phyloP scores from a whole-genome alignment of 2,113 vertebrate species.

The Clarias gariepinus region DNA sequence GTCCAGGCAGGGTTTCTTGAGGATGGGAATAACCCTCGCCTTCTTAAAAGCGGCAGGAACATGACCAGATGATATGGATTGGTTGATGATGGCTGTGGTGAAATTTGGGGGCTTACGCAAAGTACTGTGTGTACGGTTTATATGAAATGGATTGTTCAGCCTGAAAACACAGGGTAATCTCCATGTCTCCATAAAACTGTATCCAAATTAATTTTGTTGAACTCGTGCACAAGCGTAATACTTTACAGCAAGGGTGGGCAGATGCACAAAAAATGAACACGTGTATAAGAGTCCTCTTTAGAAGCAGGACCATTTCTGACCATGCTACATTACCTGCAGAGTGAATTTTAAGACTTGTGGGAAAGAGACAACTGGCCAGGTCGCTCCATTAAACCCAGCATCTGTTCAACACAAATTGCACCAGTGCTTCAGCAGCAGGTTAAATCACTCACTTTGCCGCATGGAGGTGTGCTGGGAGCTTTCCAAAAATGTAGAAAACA shows the following conservation, averaged over 20 bases:
- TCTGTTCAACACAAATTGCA: slow-evolving; percentile 17
- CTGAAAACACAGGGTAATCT: not conserved
- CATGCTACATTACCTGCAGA: slow-evolving; percentile 22
- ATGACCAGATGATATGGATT: no score
- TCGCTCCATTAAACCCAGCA: slow-evolving; percentile 15
- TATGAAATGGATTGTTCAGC: not conserved
- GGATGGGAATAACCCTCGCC: no score
- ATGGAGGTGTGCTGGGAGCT: not conserved
- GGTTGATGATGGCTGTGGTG: no score
- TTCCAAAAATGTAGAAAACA: not conserved
- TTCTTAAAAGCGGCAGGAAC: no score
- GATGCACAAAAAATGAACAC: not conserved
- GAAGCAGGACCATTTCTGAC: not conserved
- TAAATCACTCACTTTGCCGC: not conserved
- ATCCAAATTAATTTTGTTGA: not conserved
- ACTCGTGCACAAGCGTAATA: not conserved
- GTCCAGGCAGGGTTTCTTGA: no score
- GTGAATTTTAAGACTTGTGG: not conserved
- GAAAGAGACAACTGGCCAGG: slow-evolving; percentile 12
- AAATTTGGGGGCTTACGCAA: no score
- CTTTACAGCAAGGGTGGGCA: not conserved
- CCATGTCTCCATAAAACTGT: not conserved
- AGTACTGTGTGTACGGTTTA: not conserved
- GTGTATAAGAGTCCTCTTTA: not conserved
- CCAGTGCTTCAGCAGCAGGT: slow-evolving; percentile 17